Evolutionary conservation across 1,140 invertebrate genomes (phyloP).

Genomic region (Nasonia giraulti): DNA sequence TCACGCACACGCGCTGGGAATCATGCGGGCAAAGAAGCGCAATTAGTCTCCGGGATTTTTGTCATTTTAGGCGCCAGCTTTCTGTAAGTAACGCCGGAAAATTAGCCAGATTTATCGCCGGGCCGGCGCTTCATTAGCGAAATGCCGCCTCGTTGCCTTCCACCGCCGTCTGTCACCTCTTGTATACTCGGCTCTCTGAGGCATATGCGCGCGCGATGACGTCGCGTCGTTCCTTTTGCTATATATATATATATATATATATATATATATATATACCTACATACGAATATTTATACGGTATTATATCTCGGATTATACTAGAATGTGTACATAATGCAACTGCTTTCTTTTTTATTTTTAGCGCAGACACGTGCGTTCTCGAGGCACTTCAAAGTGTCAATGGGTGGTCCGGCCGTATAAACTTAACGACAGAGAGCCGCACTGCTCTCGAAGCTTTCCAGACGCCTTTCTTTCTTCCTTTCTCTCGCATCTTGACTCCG

Average conservation of each 20-base stretch:
- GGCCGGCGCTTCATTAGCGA: slow-evolving; percentile 22
- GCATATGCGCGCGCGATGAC: neutral
- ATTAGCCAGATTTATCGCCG: slow-evolving; percentile 65
- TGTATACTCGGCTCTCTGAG: neutral
- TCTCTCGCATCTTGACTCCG: neutral
- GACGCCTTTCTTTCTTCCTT: neutral
- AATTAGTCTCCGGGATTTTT: slow-evolving; percentile 60
- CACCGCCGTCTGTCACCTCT: neutral
- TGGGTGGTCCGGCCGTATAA: slow-evolving; percentile 44
- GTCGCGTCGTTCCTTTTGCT: neutral
- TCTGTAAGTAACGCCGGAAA: slow-evolving; percentile 58
- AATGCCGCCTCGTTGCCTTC: neutral
- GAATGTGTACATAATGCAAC: too few species aligned
- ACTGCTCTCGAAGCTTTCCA: neutral
- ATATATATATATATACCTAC: too few species aligned
- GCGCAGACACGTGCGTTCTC: neutral
- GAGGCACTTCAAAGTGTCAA: slow-evolving; percentile 47
- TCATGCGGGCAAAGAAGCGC: neutral
- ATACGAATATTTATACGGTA: too few species aligned
- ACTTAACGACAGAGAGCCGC: slow-evolving; percentile 30
- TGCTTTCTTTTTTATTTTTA: too few species aligned
- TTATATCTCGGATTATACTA: too few species aligned
- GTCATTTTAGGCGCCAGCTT: slow-evolving; percentile 63
- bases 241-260: too few species aligned
- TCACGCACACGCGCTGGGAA: slow-evolving; percentile 47